These are phyloP conservation scores for Colostygia pectinataria DNA, from an alignment of 2,888 invertebrate genomes.

Conservation along the genomic window DNA sequence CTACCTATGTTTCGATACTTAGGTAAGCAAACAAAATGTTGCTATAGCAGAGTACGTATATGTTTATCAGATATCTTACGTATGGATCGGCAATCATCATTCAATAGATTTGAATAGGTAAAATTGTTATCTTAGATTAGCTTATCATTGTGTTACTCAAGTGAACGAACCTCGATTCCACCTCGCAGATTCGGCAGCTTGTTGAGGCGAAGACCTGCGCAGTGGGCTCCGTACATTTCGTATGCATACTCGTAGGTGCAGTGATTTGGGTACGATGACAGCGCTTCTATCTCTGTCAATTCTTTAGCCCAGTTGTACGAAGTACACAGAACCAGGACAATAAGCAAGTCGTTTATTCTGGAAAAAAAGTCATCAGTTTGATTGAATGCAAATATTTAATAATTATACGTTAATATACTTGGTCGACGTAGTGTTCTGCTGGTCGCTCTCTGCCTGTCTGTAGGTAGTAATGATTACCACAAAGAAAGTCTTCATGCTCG, in stretches of 20 bases:
- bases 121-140: conserved; percentile 34
- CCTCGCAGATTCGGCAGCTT: conserved; percentile 77
- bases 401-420: too few species aligned
- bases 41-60: background rate
- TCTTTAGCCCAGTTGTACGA: conserved; percentile 48
- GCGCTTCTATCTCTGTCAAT: conserved; percentile 63
- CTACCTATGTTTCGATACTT: too few species aligned
- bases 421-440: too few species aligned
- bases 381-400: too few species aligned
- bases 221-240: conserved; percentile 82
- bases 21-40: too few species aligned
- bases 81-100: conserved; percentile 25
- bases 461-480: too few species aligned
- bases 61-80: conserved; percentile 4
- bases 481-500: too few species aligned
- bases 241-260: conserved; percentile 79
- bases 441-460: too few species aligned
- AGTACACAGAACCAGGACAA: conserved; percentile 42
- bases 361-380: conserved; percentile 22
- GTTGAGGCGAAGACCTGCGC: conserved; percentile 69
- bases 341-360: conserved; percentile 47
- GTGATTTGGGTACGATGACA: conserved; percentile 57
- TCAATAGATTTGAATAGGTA: conserved; percentile 36
- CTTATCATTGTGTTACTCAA: conserved; percentile 33
- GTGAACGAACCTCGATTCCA: conserved; percentile 76